These are phyloP conservation scores for Arrhamphus sclerolepis DNA, from an alignment of 2,797 vertebrate species.

Conservation along the genomic window DNA sequence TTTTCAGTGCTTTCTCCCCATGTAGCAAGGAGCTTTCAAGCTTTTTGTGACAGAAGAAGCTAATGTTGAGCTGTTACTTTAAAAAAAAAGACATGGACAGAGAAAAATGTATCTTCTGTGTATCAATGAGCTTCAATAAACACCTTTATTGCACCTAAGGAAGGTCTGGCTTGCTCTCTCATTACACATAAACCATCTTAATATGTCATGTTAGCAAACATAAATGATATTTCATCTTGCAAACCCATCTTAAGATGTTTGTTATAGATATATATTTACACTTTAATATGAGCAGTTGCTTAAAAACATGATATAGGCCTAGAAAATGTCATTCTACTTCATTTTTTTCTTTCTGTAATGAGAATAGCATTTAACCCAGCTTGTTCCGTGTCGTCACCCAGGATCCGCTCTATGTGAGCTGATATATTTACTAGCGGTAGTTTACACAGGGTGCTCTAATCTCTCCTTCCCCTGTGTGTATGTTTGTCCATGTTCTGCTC, in stretches of 20 bases:
- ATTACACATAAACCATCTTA: conserved; percentile 17
- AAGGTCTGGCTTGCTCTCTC: too few relatives aligned
- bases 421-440: conserved; percentile 53
- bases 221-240: conserved; percentile 12
- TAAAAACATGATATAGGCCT: not conserved
- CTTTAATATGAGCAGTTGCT: too few relatives aligned
- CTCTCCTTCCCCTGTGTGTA: conserved; percentile 49
- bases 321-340: too few relatives aligned
- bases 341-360: not conserved
- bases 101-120: too few relatives aligned
- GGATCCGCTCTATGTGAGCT: conserved; percentile 34
- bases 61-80: too few relatives aligned
- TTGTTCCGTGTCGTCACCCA: conserved; percentile 7
- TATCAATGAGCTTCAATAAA: too few relatives aligned
- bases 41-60: too few relatives aligned
- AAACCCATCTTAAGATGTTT: not conserved
- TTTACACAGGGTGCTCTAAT: conserved; percentile 71
- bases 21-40: too few relatives aligned
- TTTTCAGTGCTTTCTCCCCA: too few relatives aligned
- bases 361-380: not conserved
- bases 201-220: conserved; percentile 15
- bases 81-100: too few relatives aligned
- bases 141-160: conserved; percentile 10
- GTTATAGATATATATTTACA: too few relatives aligned
- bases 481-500: conserved; percentile 48